phyloP scores from a whole-genome alignment of 92 coral and sea anemone genomes.

The Montipora capitata region DNA sequence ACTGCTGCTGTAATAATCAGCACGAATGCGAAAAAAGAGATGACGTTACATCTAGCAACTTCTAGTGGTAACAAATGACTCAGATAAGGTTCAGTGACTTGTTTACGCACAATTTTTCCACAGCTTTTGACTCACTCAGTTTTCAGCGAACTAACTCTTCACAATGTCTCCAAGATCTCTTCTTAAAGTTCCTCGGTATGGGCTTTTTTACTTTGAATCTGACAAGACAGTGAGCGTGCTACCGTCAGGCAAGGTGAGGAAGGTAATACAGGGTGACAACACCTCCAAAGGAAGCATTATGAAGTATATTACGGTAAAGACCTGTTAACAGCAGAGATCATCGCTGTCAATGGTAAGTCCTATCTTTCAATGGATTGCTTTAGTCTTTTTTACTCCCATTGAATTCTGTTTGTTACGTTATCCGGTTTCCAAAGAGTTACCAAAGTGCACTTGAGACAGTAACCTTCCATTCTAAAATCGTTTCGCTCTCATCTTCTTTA shows the following conservation, averaged over 20 bases:
- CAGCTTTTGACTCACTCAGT: neutral
- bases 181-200: slow-evolving; percentile 33
- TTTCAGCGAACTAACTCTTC: slow-evolving; percentile 24
- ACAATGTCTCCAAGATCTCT: slow-evolving; percentile 22
- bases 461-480: neutral
- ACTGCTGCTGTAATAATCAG: neutral
- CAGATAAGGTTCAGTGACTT: neutral
- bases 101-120: neutral
- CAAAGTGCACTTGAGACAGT: too few relatives aligned
- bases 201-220: slow-evolving; percentile 45
- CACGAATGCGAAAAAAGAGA: neutral
- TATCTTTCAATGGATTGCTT: slow-evolving; percentile 20
- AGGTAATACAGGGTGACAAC: slow-evolving; percentile 23
- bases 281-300: slow-evolving; percentile 24
- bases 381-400: neutral
- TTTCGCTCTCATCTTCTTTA: neutral
- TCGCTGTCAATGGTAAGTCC: slow-evolving; percentile 40
- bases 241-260: slow-evolving; percentile 32
- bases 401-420: too few relatives aligned
- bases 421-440: too few relatives aligned
- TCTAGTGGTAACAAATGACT: neutral
- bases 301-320: slow-evolving; percentile 17
- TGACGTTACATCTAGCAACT: neutral
- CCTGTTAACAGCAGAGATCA: slow-evolving; percentile 22
- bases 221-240: slow-evolving; percentile 38